Evolutionary conservation across 2,113 vertebrate species (phyloP).

Genomic region (Protobothrops mucrosquamatus): DNA sequence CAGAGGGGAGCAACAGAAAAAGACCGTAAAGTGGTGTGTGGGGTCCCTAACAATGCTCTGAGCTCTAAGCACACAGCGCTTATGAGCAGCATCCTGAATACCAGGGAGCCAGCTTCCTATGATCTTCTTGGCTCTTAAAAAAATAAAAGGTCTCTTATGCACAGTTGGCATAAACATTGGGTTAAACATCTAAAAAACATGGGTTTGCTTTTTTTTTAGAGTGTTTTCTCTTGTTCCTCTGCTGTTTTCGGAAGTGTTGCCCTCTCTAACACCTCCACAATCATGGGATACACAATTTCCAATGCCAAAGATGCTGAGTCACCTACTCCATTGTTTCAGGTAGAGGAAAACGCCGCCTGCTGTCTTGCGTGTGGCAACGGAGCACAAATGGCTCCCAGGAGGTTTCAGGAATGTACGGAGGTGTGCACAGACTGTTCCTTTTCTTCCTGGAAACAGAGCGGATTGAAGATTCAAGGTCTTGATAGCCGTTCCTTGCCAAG

Average conservation of each 20-base stretch:
- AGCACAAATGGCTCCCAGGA: slow-evolving; percentile 11
- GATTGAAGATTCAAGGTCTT: not conserved
- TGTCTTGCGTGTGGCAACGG: not conserved
- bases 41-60: no score
- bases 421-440: not conserved
- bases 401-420: slow-evolving; percentile 16
- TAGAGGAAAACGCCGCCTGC: slow-evolving; percentile 13
- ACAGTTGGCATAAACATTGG: not conserved
- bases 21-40: no score
- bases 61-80: no score
- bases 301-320: slow-evolving; percentile 23
- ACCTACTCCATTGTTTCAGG: slow-evolving; percentile 44
- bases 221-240: not conserved
- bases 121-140: no score
- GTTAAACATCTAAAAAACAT: not conserved
- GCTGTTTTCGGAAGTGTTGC: not conserved
- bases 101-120: no score
- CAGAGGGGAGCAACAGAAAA: no score
- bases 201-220: not conserved
- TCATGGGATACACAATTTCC: slow-evolving; percentile 15
- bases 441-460: not conserved
- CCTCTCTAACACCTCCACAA: not conserved
- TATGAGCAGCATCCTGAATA: no score
- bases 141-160: fast-evolving
- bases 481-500: not conserved